Evolutionary conservation across 2,113 vertebrate genomes (phyloP), one percentile per base, ranked within the genome.

Genomic region (Nicator chloris): DNA sequence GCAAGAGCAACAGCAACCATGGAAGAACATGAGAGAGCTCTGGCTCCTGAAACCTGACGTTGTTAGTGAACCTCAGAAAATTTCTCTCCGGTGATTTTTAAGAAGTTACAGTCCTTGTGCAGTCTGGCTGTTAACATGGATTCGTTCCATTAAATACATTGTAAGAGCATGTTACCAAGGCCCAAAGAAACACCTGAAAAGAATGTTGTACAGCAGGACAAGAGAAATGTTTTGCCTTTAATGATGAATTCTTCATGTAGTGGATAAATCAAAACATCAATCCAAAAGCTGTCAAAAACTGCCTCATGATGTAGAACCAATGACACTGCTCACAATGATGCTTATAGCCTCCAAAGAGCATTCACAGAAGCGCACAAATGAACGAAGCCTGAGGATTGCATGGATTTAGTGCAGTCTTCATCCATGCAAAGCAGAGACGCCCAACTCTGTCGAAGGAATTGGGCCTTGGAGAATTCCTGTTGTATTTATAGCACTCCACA

Each of bases 401-500:
- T 35, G 47, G 66, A 76, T 44, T 66, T 47, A 65, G 59, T 20
- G 47, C 71, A 45, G 35, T 5, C 87, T 73, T 63, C 68, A 76
- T 18, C 54, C 66, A 35, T 3, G 63, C 84, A 33, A 28, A 24
- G 26, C 70, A 61, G 77, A 92, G 53, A 61, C 87, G 70, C 73
- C 57, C 84, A 68, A 2, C 59, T 82, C 63, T 73, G 33, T 15
- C 0, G 0, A 77, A 92, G 64, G 45, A 88, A 73, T 3, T 39
- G 50, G 82, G 84, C 84, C 63, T 73, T 73, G 82, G 54, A 96
- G 92, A 93, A 73, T 50, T 96, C 66, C 82, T 80, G 59, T 4
- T 53, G 56, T 70, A 92, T 90, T 92, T 93, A 86, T 82, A 92
- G 86, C 63, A 28, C 71, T 72, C 53, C 63, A 49, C 59, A 94